A percentile compares a stretch with the other conserved stretches of the same genome.
These are phyloP conservation scores for Tragelaphus scriptus DNA, from an alignment of 2,113 vertebrate genomes.

Conservation along the genomic window DNA sequence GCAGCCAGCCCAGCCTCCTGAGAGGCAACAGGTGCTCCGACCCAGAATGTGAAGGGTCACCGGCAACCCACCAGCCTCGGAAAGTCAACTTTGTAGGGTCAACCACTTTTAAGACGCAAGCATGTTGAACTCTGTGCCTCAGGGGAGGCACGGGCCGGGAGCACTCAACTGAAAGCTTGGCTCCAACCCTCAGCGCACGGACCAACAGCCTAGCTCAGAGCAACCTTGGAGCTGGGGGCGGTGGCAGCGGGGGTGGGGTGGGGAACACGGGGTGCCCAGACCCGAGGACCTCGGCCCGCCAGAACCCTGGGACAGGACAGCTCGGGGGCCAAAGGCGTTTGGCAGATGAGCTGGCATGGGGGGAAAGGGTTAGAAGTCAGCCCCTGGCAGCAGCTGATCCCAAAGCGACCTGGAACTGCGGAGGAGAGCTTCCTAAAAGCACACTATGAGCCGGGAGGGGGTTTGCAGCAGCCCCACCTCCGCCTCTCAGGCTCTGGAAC, in stretches of 20 bases:
- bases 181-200: neutral
- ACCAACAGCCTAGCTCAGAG: neutral
- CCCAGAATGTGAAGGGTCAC: neutral
- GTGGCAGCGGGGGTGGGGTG: too few relatives aligned
- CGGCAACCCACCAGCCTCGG: neutral
- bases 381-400: neutral
- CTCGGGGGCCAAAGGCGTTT: neutral
- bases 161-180: neutral
- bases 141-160: neutral
- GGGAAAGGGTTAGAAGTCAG: neutral
- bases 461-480: neutral
- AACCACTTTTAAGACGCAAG: neutral
- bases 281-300: neutral
- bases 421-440: neutral
- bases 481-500: neutral
- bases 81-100: neutral
- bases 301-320: neutral
- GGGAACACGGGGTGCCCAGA: neutral
- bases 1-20: neutral
- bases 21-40: constrained; percentile 61
- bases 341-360: neutral
- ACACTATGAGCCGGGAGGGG: neutral
- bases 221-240: neutral
- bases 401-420: neutral
- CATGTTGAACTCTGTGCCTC: neutral